Evolutionary conservation across 2,797 vertebrate species (phyloP), one percentile per base, ranked within the genome.

Genomic region (Apogon talboti): DNA sequence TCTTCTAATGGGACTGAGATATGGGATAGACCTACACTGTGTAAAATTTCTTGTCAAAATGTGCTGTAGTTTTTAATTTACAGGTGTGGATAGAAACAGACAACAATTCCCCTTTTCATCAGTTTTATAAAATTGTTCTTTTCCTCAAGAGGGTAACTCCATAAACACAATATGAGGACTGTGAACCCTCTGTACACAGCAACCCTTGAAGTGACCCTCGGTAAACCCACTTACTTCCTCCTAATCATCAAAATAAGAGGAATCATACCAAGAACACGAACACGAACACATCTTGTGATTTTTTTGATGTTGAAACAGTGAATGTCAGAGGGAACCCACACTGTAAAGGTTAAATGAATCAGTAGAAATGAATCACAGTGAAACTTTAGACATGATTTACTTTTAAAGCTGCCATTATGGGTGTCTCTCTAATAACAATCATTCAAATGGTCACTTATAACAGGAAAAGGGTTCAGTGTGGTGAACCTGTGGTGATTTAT

Each of bases 241-340:
- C 2, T 38, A 6, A 48, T 12, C 11, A 30, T 13, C 4, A 47
- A 45, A 28, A 43, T 14, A 21, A 14, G 16, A 50, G 14, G 15
- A 73, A 57, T 38, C 9, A 16, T 2, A 56, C 42, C 2, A 48
- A 40, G n/a, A 49, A 56, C 11, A 4, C 41, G 9, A 33, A 14
- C 1, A 24, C 5, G 24, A 28, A 28, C 24, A 28, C 24, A 7
- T 10, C 33, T 38, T 7, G 42, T 41, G 35, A 11, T 28, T 55
- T 66, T 40, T 52, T 33, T 35, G 0, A 28, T 77, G 71, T 53
- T 70, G 64, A 63, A 85, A 82, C 16, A 54, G 12, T 18, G 16
- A 48, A 18, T 11, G 8, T 7, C 1, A 7, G 1, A 21, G 59
- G 52, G 4, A 6, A 35, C 1, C 28, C 30, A 18, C 14, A 33